phyloP scores from a whole-genome alignment of 2,113 vertebrate genomes.

The Siniperca knerii region DNA sequence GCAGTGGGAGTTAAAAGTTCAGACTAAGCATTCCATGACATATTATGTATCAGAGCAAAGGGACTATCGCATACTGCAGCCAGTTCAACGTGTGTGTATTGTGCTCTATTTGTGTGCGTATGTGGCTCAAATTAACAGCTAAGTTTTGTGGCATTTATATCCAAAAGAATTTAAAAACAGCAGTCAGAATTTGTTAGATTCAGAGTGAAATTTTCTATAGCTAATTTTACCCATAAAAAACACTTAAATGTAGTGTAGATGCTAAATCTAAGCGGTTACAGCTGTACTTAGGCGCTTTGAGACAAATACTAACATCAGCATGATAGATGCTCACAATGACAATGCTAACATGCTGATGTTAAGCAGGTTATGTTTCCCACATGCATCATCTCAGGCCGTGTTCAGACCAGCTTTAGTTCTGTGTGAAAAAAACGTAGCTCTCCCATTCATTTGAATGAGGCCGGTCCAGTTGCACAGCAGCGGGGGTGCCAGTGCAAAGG shows the following conservation, averaged over 20 bases:
- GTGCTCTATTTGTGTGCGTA: not conserved
- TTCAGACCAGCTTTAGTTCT: not conserved
- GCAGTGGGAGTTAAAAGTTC: conserved; percentile 74
- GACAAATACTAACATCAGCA: not conserved
- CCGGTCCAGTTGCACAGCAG: too few species aligned
- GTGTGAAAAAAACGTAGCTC: too few species aligned
- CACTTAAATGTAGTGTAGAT: too few species aligned
- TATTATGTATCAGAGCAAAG: conserved; percentile 71
- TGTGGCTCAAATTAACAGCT: not conserved
- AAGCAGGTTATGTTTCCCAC: not conserved
- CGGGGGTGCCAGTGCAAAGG: too few species aligned
- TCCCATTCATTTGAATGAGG: too few species aligned
- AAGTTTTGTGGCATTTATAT: not conserved
- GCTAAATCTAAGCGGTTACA: not conserved
- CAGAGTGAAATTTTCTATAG: not conserved
- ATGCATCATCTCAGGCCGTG: not conserved
- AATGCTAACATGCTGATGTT: not conserved
- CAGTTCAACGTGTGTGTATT: conserved; percentile 9
- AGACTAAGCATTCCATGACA: conserved; percentile 74
- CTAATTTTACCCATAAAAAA: not conserved
- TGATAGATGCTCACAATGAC: not conserved
- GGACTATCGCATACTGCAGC: conserved; percentile 52
- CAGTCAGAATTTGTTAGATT: not conserved
- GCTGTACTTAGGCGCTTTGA: too few species aligned
- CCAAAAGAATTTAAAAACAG: not conserved